These are phyloP conservation scores for Cyrtodaria siliqua DNA, from an alignment of 2,888 invertebrate species.

Conservation along the genomic window DNA sequence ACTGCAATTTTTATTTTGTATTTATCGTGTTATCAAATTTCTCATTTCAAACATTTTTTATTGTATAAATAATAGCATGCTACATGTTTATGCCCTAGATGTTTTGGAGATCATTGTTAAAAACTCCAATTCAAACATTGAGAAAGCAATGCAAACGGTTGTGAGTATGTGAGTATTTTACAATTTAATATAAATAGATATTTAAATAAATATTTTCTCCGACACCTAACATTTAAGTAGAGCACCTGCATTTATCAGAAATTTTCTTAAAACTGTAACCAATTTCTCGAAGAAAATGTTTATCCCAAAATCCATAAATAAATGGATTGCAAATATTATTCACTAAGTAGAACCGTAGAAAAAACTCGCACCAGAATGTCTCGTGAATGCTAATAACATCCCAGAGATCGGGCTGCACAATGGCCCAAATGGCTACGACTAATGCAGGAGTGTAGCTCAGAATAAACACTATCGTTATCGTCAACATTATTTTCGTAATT, in stretches of 20 bases:
- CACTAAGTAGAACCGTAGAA: slow-evolving; percentile 58
- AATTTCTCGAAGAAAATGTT: slow-evolving; percentile 61
- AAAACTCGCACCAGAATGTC: slow-evolving; percentile 50
- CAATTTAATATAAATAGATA: too few relatives aligned
- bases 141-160: too few relatives aligned
- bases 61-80: too few relatives aligned
- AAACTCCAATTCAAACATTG: too few relatives aligned
- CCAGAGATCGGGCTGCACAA: slow-evolving; percentile 52
- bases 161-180: too few relatives aligned
- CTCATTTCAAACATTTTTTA: too few relatives aligned
- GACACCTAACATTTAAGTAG: too few relatives aligned
- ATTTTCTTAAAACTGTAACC: slow-evolving; percentile 35
- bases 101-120: too few relatives aligned
- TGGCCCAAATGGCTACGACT: slow-evolving; percentile 49
- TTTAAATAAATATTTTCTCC: too few relatives aligned
- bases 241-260: not conserved
- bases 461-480: slow-evolving; percentile 64
- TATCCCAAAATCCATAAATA: slow-evolving; percentile 69
- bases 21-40: too few relatives aligned
- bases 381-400: slow-evolving; percentile 31
- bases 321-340: slow-evolving; percentile 69
- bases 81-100: too few relatives aligned
- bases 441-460: slow-evolving; percentile 63
- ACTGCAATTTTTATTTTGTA: too few relatives aligned
- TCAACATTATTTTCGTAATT: slow-evolving; percentile 67